phyloP scores from a whole-genome alignment of 2,113 vertebrate species.

The Hippolais icterina region DNA sequence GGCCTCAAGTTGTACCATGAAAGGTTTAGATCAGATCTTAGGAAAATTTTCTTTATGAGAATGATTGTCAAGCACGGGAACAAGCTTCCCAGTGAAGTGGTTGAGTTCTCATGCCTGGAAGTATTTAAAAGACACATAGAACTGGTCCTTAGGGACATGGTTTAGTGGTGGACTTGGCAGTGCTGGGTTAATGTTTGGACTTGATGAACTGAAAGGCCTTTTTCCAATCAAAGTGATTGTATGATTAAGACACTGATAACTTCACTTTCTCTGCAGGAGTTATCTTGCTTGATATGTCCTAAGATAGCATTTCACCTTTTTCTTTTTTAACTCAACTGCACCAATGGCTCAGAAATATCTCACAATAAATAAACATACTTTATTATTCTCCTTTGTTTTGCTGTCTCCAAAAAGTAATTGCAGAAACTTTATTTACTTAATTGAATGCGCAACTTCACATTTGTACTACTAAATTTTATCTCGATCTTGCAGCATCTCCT shows the following conservation, averaged over 20 bases:
- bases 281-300: background rate
- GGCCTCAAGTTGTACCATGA: background rate
- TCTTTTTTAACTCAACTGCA: background rate
- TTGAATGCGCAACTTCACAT: background rate
- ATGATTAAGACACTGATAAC: background rate
- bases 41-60: background rate
- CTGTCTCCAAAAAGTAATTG: background rate
- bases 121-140: background rate
- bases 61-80: background rate
- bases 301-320: background rate
- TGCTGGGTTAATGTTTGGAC: background rate
- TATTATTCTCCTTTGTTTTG: background rate
- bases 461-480: background rate
- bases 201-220: background rate
- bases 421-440: background rate
- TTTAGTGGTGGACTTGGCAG: background rate
- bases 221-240: background rate
- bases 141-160: background rate
- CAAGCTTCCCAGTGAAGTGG: background rate
- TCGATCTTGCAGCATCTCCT: background rate
- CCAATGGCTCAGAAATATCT: background rate
- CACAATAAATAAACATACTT: background rate
- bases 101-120: background rate
- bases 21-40: background rate
- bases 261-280: background rate